phyloP scores from a whole-genome alignment of 1,140 invertebrate species.

The Acromyrmex heyeri region DNA sequence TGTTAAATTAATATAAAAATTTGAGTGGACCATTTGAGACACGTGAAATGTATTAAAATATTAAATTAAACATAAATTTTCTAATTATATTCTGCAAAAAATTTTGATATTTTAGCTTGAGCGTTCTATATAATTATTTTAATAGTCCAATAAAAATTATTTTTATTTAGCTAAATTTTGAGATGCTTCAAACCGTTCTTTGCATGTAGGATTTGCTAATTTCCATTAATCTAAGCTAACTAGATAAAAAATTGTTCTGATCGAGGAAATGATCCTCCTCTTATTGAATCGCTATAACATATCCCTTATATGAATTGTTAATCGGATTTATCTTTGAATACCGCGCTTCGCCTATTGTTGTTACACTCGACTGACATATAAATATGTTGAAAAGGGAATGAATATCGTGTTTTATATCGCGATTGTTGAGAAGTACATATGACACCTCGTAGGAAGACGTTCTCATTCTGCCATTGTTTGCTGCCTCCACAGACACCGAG shows the following conservation, averaged over 20 bases:
- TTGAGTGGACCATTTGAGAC: too few relatives aligned
- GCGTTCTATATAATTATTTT: too few relatives aligned
- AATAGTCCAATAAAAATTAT: too few relatives aligned
- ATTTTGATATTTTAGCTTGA: too few relatives aligned
- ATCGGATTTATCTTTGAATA: conserved; percentile 8
- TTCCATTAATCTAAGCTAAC: not conserved
- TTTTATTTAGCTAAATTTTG: too few relatives aligned
- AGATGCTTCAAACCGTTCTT: too few relatives aligned
- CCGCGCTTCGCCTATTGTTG: conserved; percentile 1
- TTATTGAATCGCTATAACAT: not conserved
- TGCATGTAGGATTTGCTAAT: too few relatives aligned
- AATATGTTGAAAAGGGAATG: conserved; percentile 7
- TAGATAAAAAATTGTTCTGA: not conserved
- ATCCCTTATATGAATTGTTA: not conserved
- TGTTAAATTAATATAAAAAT: too few relatives aligned
- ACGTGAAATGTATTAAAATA: too few relatives aligned
- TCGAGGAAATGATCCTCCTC: not conserved
- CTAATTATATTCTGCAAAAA: too few relatives aligned
- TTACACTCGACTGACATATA: not conserved
- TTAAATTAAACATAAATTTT: too few relatives aligned
- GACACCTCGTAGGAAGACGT: conserved; percentile 32
- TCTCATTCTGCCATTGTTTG: conserved; percentile 45
- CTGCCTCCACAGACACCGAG: conserved; percentile 4
- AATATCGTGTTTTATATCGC: conserved; percentile 37
- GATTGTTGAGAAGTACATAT: not conserved